Evolutionary conservation across 2,113 vertebrate species (phyloP).

Genomic region (Nyctereutes procyonoides): DNA sequence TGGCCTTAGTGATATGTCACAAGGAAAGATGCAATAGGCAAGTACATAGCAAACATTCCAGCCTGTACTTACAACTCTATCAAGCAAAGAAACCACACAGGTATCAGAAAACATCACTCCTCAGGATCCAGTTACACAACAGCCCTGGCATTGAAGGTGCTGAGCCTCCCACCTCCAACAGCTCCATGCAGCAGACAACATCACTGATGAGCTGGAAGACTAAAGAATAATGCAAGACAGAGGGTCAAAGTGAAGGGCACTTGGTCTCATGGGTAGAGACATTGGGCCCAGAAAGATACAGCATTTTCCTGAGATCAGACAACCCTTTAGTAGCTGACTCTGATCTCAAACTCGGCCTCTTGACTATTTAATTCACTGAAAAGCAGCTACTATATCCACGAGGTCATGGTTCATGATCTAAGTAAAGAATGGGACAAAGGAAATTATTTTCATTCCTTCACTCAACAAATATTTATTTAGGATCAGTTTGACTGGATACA

Average conservation of each 20-base stretch:
- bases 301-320: neutral
- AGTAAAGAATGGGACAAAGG: neutral
- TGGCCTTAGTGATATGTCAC: accelerated
- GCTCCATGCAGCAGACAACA: too few species aligned
- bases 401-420: neutral
- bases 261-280: neutral
- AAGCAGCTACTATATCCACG: neutral
- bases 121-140: neutral
- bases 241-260: neutral
- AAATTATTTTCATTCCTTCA: neutral
- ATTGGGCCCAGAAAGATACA: neutral
- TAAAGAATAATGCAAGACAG: neutral
- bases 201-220: neutral
- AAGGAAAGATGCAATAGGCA: neutral
- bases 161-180: too few species aligned
- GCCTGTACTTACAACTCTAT: neutral
- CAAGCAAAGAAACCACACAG: neutral
- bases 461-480: neutral
- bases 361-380: neutral
- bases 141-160: neutral
- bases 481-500: neutral
- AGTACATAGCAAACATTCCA: neutral
- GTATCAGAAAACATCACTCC: neutral
- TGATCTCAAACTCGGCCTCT: neutral
- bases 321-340: neutral